Conservation (phyloP, 1,140 invertebrate species). For the Caenorhabditis remanei region DNA sequence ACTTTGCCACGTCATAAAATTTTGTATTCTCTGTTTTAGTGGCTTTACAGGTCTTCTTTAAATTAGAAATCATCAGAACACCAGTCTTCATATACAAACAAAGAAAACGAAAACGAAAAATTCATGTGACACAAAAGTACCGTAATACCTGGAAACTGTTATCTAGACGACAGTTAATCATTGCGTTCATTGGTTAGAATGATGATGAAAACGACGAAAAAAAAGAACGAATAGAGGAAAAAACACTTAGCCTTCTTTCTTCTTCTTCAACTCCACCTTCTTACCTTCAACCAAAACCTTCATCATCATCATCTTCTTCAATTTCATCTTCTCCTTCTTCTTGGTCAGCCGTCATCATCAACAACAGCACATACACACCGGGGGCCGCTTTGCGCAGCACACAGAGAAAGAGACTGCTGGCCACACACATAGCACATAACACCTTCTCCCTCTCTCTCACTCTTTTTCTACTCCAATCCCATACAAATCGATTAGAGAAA, state of each 20-base stretch:
- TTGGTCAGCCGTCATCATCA: conserved; percentile 7
- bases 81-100: too few relatives aligned
- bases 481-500: neutral
- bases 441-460: neutral
- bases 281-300: conserved; percentile 9
- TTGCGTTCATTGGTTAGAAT: neutral
- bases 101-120: too few relatives aligned
- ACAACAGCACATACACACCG: conserved; percentile 29
- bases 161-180: too few relatives aligned
- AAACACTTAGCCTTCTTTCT: conserved; percentile 30
- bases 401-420: conserved; percentile 7
- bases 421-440: conserved; percentile 41
- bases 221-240: neutral
- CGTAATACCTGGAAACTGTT: too few relatives aligned
- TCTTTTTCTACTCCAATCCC: too few relatives aligned
- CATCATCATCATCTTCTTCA: conserved; percentile 43
- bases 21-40: too few relatives aligned
- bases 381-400: neutral
- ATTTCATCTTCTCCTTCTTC: conserved; percentile 38
- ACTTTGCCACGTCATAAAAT: too few relatives aligned
- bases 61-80: too few relatives aligned
- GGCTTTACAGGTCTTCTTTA: too few relatives aligned
- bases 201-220: neutral
- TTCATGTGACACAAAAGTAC: too few relatives aligned
- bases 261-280: neutral